A percentile compares a stretch with the other conserved stretches of the same genome.
phyloP scores from a whole-genome alignment of 2,113 vertebrate genomes.

The Hyperopisus bebe region DNA sequence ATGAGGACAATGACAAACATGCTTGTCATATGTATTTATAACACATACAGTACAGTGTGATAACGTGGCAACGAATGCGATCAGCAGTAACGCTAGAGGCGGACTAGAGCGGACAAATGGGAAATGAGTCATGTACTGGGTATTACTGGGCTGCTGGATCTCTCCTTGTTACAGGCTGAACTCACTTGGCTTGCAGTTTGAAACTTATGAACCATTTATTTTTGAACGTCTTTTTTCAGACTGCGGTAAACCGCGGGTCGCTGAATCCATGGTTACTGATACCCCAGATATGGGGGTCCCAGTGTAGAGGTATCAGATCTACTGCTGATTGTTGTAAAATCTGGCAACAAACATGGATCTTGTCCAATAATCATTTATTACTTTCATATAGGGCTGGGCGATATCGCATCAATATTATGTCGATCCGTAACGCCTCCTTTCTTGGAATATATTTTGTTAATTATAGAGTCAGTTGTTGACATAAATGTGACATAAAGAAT shows the following conservation, averaged over 20 bases:
- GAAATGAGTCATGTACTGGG: background rate
- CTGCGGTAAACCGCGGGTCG: background rate
- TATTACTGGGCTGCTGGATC: background rate
- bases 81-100: background rate
- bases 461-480: background rate
- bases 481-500: background rate
- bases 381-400: background rate
- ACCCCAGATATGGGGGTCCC: background rate
- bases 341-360: background rate
- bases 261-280: background rate
- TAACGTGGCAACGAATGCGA: background rate
- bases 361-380: background rate
- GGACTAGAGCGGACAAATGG: background rate
- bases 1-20: background rate
- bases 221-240: background rate
- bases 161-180: background rate
- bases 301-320: background rate
- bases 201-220: background rate
- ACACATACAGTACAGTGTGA: background rate
- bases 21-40: background rate
- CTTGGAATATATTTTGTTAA: background rate
- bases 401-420: too few relatives aligned
- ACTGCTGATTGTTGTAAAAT: background rate
- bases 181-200: background rate
- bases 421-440: background rate